Evolutionary conservation across 2,113 vertebrate species (phyloP).

Genomic region (Proterorhinus semilunaris): DNA sequence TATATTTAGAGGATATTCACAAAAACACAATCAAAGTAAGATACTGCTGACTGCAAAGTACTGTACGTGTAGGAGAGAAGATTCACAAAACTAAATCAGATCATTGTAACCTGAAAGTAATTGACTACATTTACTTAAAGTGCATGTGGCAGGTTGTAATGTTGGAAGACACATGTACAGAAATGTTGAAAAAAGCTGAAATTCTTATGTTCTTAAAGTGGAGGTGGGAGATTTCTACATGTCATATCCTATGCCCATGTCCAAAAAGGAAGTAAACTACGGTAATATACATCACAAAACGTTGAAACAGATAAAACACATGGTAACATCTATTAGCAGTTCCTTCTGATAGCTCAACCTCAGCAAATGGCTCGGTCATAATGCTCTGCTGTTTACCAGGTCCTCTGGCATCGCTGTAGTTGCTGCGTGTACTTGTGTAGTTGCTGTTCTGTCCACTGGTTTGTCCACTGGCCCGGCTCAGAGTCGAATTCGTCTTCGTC

Average conservation of each 20-base stretch:
- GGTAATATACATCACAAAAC: too few species aligned
- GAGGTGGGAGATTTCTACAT: too few species aligned
- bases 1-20: slow-evolving; percentile 24
- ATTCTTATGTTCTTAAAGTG: too few species aligned
- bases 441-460: slow-evolving; percentile 1
- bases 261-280: too few species aligned
- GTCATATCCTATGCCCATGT: too few species aligned
- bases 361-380: not conserved
- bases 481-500: slow-evolving; percentile 54
- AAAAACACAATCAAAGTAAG: slow-evolving; percentile 14
- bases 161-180: too few species aligned
- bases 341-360: not conserved
- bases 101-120: not conserved
- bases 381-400: slow-evolving; percentile 74
- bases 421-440: not conserved
- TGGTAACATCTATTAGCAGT: not conserved
- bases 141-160: too few species aligned
- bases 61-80: slow-evolving; percentile 14
- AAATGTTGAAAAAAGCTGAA: too few species aligned
- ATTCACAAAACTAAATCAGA: slow-evolving; percentile 16
- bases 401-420: slow-evolving; percentile 76
- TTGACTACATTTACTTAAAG: not conserved
- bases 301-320: too few species aligned
- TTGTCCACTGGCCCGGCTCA: slow-evolving; percentile 78
- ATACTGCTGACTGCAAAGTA: slow-evolving; percentile 15